Conservation (phyloP, 2,113 vertebrate genomes). For the Cyphomyrus plagiostoma region DNA sequence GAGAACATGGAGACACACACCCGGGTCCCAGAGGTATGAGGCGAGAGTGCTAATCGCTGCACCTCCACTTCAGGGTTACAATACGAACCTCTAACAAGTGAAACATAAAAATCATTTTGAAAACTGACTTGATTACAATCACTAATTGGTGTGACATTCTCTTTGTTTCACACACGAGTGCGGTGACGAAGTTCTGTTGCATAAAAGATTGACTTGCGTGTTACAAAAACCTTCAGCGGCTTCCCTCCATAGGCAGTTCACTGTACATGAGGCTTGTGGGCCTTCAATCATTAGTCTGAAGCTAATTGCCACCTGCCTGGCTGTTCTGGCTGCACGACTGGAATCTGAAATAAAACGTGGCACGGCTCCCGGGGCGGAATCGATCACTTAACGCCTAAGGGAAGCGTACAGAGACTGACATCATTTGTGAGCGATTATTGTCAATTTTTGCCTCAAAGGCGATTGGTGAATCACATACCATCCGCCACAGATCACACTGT, state of each 20-base stretch:
- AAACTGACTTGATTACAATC: background rate
- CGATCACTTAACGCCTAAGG: background rate
- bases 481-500: background rate
- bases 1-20: background rate
- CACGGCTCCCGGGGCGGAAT: background rate
- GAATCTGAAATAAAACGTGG: background rate
- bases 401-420: background rate
- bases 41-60: background rate
- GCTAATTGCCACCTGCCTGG: background rate
- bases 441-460: background rate
- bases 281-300: background rate
- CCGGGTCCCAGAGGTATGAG: background rate
- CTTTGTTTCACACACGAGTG: background rate
- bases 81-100: background rate
- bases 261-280: background rate
- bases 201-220: background rate
- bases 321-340: background rate
- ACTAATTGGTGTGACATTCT: background rate
- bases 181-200: background rate
- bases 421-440: background rate
- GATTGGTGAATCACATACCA: background rate
- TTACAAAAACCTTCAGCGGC: background rate
- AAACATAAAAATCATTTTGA: background rate
- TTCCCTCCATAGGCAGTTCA: background rate
- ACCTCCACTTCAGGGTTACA: background rate